A percentile compares a stretch with the other conserved stretches of the same genome.
Conservation (phyloP, 2,888 invertebrate genomes). For the Pseudanteris insignis region DNA sequence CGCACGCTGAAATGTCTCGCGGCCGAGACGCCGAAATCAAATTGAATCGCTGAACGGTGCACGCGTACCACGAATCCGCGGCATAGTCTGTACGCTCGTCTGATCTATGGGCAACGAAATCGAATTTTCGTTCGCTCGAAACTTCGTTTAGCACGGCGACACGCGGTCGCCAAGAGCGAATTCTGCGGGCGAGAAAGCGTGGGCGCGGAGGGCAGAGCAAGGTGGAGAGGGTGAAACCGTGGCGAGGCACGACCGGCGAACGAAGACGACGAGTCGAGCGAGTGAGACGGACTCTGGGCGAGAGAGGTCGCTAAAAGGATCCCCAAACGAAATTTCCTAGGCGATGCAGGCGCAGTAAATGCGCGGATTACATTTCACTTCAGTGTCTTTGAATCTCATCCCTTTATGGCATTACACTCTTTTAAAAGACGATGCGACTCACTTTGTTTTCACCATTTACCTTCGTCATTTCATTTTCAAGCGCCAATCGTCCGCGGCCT, state of each 20-base stretch:
- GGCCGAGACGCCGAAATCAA: conserved; percentile 39
- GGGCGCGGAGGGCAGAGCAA: too few species aligned
- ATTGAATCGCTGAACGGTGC: conserved; percentile 31
- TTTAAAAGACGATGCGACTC: conserved; percentile 18
- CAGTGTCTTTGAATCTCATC: conserved; percentile 32
- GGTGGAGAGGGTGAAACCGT: conserved; percentile 28
- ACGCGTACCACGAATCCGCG: conserved; percentile 50
- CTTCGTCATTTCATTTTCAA: conserved; percentile 15
- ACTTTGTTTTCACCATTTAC: conserved; percentile 25
- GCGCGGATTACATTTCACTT: conserved; percentile 49
- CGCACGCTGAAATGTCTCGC: conserved; percentile 40
- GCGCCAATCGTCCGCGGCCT: conserved; percentile 3
- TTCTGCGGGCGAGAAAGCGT: conserved; percentile 48
- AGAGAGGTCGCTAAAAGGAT: conserved; percentile 53
- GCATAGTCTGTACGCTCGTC: conserved; percentile 44
- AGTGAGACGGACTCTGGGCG: too few species aligned
- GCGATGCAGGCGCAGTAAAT: conserved; percentile 51
- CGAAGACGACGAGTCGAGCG: too few species aligned
- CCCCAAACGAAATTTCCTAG: conserved; percentile 53
- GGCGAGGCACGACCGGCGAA: too few species aligned
- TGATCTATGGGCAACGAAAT: conserved; percentile 60
- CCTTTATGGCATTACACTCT: conserved; percentile 26
- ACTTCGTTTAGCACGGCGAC: conserved; percentile 54
- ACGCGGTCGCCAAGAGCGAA: conserved; percentile 38
- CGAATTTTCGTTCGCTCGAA: conserved; percentile 62